Evolutionary conservation across 2,888 invertebrate species (phyloP), one percentile per base, ranked within the genome.

Genomic region (Serrognathus titanus): DNA sequence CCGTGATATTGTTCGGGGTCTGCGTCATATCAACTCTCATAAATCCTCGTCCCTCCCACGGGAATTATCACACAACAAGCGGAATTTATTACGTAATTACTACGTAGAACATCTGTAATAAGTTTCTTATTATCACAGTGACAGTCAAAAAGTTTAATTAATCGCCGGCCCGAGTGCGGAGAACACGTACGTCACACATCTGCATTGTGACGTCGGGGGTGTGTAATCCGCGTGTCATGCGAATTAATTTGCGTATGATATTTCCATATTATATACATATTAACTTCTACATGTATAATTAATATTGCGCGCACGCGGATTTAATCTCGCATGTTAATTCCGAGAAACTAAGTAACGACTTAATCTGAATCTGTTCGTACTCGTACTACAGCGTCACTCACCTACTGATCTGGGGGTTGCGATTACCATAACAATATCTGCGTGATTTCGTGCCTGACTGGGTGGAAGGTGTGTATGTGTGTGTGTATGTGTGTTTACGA

Each of bases 401-500:
- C 50, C 49, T 37, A 38, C 24, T 1, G 24, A 31, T 31, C 24
- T 31, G 24, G 24, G 24, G 7, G 7, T 31, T 31, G 49, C 49
- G 43, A 55, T 55, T 55, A 55, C 55, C 55, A 55, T 55, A 55
- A 55, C 55, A 55, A 55, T 55, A 49, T 55, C 55, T 55, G 55
- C 55, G 39, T 55, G 45, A 45, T 45, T 38, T 53, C 13, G 24
- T 16, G 35, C 38, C 20, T 31, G 24, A 31, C 24, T 31, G 24
- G 24, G 39, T 53, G 39, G 46, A 47, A 46, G 49, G 41, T 31
- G 16, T 43, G 36, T 43, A 40, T 41, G 20, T 50, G 45, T 46
- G 43, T 57, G 48, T 36, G 37, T n/a, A 48, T 54, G 47, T 53
- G 53, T 58, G 58, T 58, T 58, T 58, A 58, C 53, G 53, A 58